Conservation (phyloP, 1,140 invertebrate species). For the Nylanderia fulva region DNA sequence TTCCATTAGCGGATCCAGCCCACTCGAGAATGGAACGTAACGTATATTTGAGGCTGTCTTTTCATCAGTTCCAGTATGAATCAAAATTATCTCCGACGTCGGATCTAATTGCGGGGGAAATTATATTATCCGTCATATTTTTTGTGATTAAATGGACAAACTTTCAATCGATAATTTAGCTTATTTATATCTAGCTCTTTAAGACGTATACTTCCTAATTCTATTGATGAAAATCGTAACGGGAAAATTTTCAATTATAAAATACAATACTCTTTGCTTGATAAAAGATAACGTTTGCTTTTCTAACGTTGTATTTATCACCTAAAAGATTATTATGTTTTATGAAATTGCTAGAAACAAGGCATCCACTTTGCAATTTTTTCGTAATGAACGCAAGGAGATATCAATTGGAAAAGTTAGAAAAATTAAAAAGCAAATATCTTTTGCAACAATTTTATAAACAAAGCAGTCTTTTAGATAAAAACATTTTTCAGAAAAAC, state of each 20-base stretch:
- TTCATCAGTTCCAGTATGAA: neutral
- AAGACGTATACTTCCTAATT: neutral
- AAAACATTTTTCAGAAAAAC: neutral
- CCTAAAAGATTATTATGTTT: neutral
- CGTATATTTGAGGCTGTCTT: neutral
- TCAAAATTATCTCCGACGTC: neutral
- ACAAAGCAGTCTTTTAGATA: too few species aligned
- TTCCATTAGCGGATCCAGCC: slow-evolving; percentile 42
- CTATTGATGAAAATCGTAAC: neutral
- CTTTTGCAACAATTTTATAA: too few species aligned
- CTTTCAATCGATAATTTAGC: neutral
- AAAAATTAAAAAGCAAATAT: too few species aligned
- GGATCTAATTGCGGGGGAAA: neutral
- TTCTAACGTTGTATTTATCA: neutral
- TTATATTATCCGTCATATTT: neutral
- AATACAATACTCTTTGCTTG: neutral
- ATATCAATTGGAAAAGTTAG: too few species aligned
- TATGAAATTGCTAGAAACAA: too few species aligned
- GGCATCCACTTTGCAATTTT: too few species aligned
- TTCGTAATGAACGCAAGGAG: too few species aligned
- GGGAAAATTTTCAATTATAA: neutral
- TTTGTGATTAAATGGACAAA: neutral
- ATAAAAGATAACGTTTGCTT: neutral
- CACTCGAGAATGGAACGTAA: neutral
- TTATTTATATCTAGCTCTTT: neutral